Evolutionary conservation across 2,888 invertebrate species (phyloP), one percentile per base, ranked within the genome.

Genomic region (Lysandra coridon): DNA sequence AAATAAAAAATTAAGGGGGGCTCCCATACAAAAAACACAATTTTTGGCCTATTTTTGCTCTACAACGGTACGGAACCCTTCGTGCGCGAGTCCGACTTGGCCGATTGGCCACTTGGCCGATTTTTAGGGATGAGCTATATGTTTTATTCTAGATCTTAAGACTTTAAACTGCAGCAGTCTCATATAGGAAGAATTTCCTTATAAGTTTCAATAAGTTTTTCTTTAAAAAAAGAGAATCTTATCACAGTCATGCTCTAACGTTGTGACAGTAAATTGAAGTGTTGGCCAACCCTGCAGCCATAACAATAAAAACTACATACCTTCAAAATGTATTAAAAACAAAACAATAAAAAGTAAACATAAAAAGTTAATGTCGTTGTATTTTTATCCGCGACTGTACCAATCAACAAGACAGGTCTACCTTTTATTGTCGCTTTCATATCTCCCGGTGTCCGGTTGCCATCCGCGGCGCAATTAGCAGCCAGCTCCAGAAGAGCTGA

Each of bases 351-450:
- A 78, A 78, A 44, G 75, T 62, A 40, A 62, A 64, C 23, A 76
- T 78, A 64, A 78, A 78, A 37, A 60, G 6, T 78, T 60, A 40
- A 5, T 33, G 60, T 60, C 40, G 23, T 78, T 23, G 12, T 78
- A 81, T 80, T 82, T 82, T 74, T 82, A 83, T 69, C 1, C 81
- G 14, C 83, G 82, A 82, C 82, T 86, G 91, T 92, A 93, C 90
- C 89, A 90, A 92, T 93, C 92, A 92, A 89, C 87, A 86, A 87
- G 87, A 87, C 92, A 92, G 91, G 92, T 92, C 93, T 90, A 88
- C 94, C 94, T 93, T 93, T 93, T 93, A 93, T 92, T 92, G 93
- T 90, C 87, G 89, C 92, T 93, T 93, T 92, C 91, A 92, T 91
- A 87, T 86, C 79, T 75, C 89, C 89, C 92, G 91, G 93, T 93